Evolutionary conservation across 2,888 invertebrate species (phyloP), one percentile per base, ranked within the genome.

Genomic region (Dasypolia templi): DNA sequence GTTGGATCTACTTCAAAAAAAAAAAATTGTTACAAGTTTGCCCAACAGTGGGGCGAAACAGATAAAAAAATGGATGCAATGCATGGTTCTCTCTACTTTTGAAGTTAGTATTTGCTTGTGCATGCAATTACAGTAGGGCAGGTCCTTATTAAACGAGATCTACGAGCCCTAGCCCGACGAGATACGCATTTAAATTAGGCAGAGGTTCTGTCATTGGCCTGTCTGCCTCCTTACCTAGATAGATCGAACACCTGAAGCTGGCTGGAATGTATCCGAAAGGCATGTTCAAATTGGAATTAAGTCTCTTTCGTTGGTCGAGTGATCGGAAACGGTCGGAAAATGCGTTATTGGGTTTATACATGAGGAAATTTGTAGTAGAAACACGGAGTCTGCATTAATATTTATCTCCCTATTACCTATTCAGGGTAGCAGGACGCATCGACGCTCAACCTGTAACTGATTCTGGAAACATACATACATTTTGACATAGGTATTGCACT

Each of bases 111-210:
- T 76, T 55, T 44, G 35, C 26, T 53, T 32, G 26, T 12, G 32
- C n/a, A 42, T 42, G 12, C 14, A 32, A n/a, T 39, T 7, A 26
- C 46, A 59, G 35, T 26, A 46, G 51, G 32, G 11, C 29, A 59
- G 39, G 32, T 53, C 51, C 51, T 53, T 46, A 71, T 17, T 46
- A 1, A 3, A 42, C 51, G 32, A 79, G 72, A 59, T 79, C 72
- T 64, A 32, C 26, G 58, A 39, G 63, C 51, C n/a, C 39, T 64
- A n/a, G 39, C 5, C 3, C 1, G 2, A 72, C 59, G 42, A 32
- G 59, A 19, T 49, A 19, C 44, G 72, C 72, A 79, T 77, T 72
- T 53, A 26, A 64, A 77, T 79, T 42, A 72, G 59, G 29, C 53
- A 42, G 11, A 26, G 22, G 58, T 71, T 71, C 26, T 46, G 32